A percentile compares a stretch with the other conserved stretches of the same genome.
Evolutionary conservation across 1,140 invertebrate genomes (phyloP).

Genomic region (Scaptomyza pallida): DNA sequence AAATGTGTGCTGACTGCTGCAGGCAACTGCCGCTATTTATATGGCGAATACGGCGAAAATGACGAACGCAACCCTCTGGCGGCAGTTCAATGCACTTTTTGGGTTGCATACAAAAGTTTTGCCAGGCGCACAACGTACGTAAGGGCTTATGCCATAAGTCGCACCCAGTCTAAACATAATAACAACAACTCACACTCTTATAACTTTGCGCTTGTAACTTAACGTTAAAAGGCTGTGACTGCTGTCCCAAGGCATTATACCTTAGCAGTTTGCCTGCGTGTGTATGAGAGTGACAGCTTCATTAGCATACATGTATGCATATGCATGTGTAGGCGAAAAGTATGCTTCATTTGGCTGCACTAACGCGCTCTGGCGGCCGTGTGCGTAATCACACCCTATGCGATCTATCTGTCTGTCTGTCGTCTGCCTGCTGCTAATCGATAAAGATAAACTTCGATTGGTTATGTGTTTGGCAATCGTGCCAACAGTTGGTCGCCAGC

Average conservation of each 20-base stretch:
- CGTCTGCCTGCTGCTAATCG: slow-evolving; percentile 11
- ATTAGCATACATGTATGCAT: slow-evolving; percentile 55
- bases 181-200: slow-evolving; percentile 8
- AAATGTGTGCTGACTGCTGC: slow-evolving; percentile 11
- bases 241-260: slow-evolving; percentile 67
- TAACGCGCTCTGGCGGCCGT: slow-evolving; percentile 19
- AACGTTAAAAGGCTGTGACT: slow-evolving; percentile 64
- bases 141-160: no score
- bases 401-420: no score
- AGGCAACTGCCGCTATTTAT: slow-evolving; percentile 57
- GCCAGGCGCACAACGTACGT: background rate
- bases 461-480: slow-evolving; percentile 16
- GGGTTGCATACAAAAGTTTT: slow-evolving; percentile 21
- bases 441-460: slow-evolving; percentile 56
- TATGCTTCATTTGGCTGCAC: slow-evolving; percentile 67
- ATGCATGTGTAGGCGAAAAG: slow-evolving; percentile 55
- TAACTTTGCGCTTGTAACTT: slow-evolving; percentile 34
- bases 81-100: slow-evolving; percentile 65
- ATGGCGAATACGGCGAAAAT: slow-evolving; percentile 11
- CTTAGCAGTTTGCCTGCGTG: background rate
- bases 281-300: slow-evolving; percentile 62
- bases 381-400: background rate
- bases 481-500: slow-evolving; percentile 74
- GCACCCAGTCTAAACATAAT: background rate
- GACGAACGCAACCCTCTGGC: background rate